Evolutionary conservation across 1,140 invertebrate species (phyloP).

Genomic region (Eubasilissa regina): DNA sequence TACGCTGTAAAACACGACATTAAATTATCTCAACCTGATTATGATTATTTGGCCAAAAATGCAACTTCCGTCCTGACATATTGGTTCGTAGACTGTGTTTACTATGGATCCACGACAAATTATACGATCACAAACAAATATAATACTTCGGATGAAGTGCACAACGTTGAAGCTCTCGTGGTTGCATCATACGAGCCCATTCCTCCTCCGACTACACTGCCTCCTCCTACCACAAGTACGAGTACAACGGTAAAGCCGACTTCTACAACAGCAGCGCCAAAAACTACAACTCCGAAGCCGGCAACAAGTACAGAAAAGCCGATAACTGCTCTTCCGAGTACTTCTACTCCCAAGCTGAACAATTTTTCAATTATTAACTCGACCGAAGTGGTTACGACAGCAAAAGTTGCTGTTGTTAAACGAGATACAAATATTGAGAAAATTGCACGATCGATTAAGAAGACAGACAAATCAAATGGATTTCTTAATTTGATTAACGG

Average conservation of each 20-base stretch:
- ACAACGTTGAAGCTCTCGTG: slow-evolving; percentile 80
- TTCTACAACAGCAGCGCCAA: slow-evolving; percentile 61
- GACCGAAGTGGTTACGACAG: slow-evolving; percentile 39
- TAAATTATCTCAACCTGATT: slow-evolving; percentile 74
- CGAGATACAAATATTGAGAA: slow-evolving; percentile 48
- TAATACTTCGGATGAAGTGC: slow-evolving; percentile 73
- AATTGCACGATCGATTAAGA: slow-evolving; percentile 42
- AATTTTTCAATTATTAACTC: slow-evolving; percentile 37
- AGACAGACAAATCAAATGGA: not conserved
- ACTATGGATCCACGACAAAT: slow-evolving; percentile 77
- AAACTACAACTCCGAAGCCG: slow-evolving; percentile 55
- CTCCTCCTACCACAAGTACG: slow-evolving; percentile 70
- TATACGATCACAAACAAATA: slow-evolving; percentile 78
- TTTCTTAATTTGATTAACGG: not conserved
- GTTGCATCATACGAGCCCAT: slow-evolving; percentile 78
- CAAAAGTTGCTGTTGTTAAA: slow-evolving; percentile 49
- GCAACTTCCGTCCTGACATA: slow-evolving; percentile 78
- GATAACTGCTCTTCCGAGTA: slow-evolving; percentile 4
- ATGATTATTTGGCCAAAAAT: slow-evolving; percentile 74
- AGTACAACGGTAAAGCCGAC: slow-evolving; percentile 65
- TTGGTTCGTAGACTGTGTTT: slow-evolving; percentile 86
- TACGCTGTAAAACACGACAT: slow-evolving; percentile 74
- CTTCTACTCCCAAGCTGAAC: no score
- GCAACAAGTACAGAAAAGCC: slow-evolving; percentile 61
- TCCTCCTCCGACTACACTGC: slow-evolving; percentile 74